A percentile compares a stretch with the other conserved stretches of the same genome.
phyloP scores from a whole-genome alignment of 2,888 invertebrate species.

The Dexiosoma caninum region DNA sequence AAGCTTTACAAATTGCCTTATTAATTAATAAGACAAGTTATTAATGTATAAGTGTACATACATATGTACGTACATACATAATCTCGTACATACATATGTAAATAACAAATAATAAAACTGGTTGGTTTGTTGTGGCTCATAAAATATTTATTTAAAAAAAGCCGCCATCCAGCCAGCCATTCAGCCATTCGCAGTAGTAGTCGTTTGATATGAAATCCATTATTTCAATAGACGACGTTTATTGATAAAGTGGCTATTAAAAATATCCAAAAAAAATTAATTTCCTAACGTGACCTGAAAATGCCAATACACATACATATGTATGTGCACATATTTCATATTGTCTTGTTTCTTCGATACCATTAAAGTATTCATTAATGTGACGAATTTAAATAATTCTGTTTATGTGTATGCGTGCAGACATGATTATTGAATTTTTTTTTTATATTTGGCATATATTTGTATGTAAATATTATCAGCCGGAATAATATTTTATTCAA shows the following conservation, averaged over 20 bases:
- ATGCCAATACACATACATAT: too few species aligned
- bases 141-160: slow-evolving; percentile 2
- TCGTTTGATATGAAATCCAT: neutral
- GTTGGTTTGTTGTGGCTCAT: neutral
- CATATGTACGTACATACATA: neutral
- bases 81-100: neutral
- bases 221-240: neutral
- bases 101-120: neutral
- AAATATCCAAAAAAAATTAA: slow-evolving; percentile 12
- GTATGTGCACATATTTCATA: neutral
- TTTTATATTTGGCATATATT: too few species aligned
- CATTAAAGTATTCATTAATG: neutral
- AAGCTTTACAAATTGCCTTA: slow-evolving; percentile 22
- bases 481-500: too few species aligned
- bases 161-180: neutral
- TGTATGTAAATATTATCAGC: too few species aligned
- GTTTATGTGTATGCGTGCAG: neutral
- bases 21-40: slow-evolving; percentile 16
- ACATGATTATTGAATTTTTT: too few species aligned
- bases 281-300: slow-evolving; percentile 16
- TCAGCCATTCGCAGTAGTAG: too few species aligned
- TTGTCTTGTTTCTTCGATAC: neutral
- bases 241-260: slow-evolving; percentile 23
- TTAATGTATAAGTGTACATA: neutral
- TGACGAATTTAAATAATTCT: too few species aligned